Evolutionary conservation across 37 sponge, comb jelly and placozoan species (phyloP), one percentile per base, ranked within the genome.

Genomic region (Spongilla lacustris): DNA sequence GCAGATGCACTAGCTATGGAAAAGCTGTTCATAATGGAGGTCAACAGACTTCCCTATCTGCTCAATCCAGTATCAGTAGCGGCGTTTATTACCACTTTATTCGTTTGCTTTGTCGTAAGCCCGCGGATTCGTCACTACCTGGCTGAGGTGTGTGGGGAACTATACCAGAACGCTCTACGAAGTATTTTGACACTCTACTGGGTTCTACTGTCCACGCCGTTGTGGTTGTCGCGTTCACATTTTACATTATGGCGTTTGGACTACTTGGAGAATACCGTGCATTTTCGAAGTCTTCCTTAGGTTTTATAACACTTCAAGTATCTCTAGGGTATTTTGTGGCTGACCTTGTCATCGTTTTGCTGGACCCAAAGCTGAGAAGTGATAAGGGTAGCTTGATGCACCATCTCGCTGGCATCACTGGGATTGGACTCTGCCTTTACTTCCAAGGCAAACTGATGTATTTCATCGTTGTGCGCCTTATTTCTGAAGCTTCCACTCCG

Each of bases 161-260:
- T 58, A n/a, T n/a, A 58, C 58, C 58, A 1, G 11, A 58, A 58
- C 14, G 19, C 19, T 58, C 58, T 0, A 58, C 14, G 14, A 58
- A 1, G 58, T 38, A 83, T 76, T 81, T 86, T 24, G 67, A 87
- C 73, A 81, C 94, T 13, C 77, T 90, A 0, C 74, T 87, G 0
- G 74, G 67, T 24, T 90, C 94, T 26, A 88, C 88, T 2, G 17
- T 94, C 34, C 94, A 94, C 84, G 94, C 94, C 0, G 28, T 88
- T 4, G 50, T 87, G 2, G 72, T 46, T 11, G 67, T 31, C 26
- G 2, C 34, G 0, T 2, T 84, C 14, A 24, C 76, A 0, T 17
- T 24, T 21, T 81, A 87, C 28, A 30, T 82, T 19, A 38, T 93
- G 73, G 5, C 33, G 0, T 67, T 69, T 75, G 89, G 71, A 33